These are phyloP conservation scores for Fregetta grallaria DNA, from an alignment of 2,113 vertebrate genomes.

Conservation along the genomic window DNA sequence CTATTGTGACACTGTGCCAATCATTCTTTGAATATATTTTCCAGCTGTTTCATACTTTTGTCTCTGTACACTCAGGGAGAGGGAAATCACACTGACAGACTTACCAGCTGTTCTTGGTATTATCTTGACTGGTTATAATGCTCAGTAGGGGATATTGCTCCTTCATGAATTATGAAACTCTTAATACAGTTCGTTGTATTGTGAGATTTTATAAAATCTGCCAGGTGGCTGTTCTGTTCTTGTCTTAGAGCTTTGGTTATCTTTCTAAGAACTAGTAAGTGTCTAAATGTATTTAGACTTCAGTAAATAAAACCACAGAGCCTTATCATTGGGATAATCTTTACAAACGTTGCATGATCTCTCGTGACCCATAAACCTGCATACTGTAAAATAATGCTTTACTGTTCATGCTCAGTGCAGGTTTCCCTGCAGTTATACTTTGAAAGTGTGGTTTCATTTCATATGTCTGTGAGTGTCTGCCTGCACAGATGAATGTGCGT, in stretches of 20 bases:
- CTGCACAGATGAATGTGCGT: background rate
- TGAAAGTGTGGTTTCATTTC: background rate
- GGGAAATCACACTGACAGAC: conserved; percentile 12
- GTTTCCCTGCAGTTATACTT: background rate
- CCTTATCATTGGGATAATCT: background rate
- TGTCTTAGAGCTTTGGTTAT: background rate
- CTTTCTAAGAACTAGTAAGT: background rate
- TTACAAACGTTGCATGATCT: background rate
- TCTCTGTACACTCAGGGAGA: background rate
- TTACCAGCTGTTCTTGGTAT: conserved; percentile 19
- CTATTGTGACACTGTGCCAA: background rate
- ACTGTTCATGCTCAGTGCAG: background rate
- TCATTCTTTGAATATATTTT: conserved; percentile 1
- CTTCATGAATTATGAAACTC: conserved; percentile 50
- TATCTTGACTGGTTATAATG: conserved; percentile 23
- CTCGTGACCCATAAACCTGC: background rate
- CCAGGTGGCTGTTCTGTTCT: conserved; percentile 27
- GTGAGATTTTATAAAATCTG: background rate
- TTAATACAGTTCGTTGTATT: background rate
- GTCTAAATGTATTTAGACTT: background rate
- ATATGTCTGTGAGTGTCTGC: background rate
- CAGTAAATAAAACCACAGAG: background rate
- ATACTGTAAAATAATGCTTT: background rate
- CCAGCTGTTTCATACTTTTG: background rate
- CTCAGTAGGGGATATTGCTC: background rate